Base-by-base conservation (phyloP, 2,113 vertebrate species). In the Chaetodon auriga region DNA sequence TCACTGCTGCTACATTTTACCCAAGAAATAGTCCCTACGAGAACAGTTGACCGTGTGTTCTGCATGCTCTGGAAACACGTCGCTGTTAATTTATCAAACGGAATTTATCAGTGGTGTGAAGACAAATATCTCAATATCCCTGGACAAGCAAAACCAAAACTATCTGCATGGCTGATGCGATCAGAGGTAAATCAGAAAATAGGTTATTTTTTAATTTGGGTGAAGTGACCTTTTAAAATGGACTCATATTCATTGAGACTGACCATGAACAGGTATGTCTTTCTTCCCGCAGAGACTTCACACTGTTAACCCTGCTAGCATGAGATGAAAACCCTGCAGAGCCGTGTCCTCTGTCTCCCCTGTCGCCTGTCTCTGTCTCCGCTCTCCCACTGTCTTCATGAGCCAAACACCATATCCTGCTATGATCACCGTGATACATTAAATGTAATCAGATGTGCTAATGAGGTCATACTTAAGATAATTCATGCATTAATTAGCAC, bases 391-490 rank as follows among this genome's bases (percentile, higher is more conserved):
- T 49, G 63, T 75, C 78, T 55, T 80, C 78, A 86, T 81, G 86
- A 83, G 80, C 81, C 61, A 73, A 85, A 70, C 85, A 83, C 61
- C 80, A 80, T 88, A 87, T 86, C 74, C 74, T 68, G 36, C 88
- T 80, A 65, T 89, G 84, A 90, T 89, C 81, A 75, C 80, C 49
- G 69, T 75, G 66, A 84, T 68, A 74, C 58, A 87, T 90, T 84
- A 83, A 87, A 90, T 79, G 81, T 87, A 86, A 82, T 90, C 85
- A 89, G 38, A 60, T 86, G 83, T 68, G 68, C 58, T 89, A 87
- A 91, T 86, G 73, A 84, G 80, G 80, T 77, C 55, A 65, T 83
- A 72, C 90, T 91, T 87, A 79, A 49, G 68, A 81, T 82, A 85
- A 88, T 85, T 77, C 74, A 68, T 70, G 68, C 72, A 88, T 77